Evolutionary conservation across 2,113 vertebrate genomes (phyloP), one percentile per base, ranked within the genome.

Genomic region (Planiliza haematocheilus): DNA sequence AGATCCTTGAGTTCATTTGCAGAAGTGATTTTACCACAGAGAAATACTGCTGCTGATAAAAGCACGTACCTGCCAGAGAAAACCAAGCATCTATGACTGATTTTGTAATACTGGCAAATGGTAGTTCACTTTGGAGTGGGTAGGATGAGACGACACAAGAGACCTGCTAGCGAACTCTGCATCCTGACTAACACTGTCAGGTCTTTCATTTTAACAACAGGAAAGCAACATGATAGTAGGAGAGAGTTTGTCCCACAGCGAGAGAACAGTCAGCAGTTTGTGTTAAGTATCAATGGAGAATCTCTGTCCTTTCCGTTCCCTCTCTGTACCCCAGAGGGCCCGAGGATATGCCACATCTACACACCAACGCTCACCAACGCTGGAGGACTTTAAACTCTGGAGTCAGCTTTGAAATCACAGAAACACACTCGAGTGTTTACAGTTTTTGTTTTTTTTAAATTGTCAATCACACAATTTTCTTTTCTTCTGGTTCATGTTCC

Each of bases 231-330:
- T 73, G 65, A 55, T 46, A 73, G 70, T 58, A 52, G 57, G 41
- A 52, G 55, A 69, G 70, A 68, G 69, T 79, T 72, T 78, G 62
- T 70, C 58, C 57, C 41, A 67, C 45, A 39, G 49, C 81, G 74
- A 71, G 42, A 68, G 52, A 66, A 79, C 77, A 86, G 79, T 89
- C 83, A 89, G 84, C 67, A 86, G 77, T 83, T 85, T 91, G 84
- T 86, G 57, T 67, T 20, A 11, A 70, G 75, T 11, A 73, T 89
- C 73, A 81, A 57, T 77, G 55, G 67, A 76, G 71, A 77, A 76
- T 58, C 39, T 79, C 77, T 82, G 69, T 68, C 48, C 41, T 79
- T 58, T 73, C 16, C 49, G 42, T 41, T 70, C 60, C 4, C 49
- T 50, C 21, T 1, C 11, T 5, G 61, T 12, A 20, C 17, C 53